These are phyloP conservation scores for Dilophus febrilis DNA, from an alignment of 2,888 invertebrate species.

Conservation along the genomic window DNA sequence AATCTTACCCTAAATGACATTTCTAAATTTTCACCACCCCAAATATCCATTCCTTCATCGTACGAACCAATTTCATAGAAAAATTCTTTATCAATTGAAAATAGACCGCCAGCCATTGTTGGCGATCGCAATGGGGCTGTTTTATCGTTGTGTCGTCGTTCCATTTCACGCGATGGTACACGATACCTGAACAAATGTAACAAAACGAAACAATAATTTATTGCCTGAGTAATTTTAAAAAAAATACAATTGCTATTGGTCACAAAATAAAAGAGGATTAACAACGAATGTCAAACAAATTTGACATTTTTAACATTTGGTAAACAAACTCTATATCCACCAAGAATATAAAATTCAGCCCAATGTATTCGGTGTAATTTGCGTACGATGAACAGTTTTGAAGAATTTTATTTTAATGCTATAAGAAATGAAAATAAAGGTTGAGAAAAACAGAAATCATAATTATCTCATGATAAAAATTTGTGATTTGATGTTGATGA, in stretches of 20 bases:
- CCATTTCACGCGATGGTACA: conserved; percentile 93
- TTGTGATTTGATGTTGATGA: too few relatives aligned
- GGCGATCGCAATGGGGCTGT: conserved; percentile 87
- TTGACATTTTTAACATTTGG: too few relatives aligned
- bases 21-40: conserved; percentile 54
- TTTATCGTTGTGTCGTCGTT: conserved; percentile 79
- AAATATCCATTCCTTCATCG: conserved; percentile 99
- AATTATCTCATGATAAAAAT: too few relatives aligned
- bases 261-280: too few relatives aligned
- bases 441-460: too few relatives aligned
- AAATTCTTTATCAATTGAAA: conserved; percentile 88
- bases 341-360: too few relatives aligned
- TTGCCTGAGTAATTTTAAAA: conserved; percentile 1
- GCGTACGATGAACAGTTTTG: too few relatives aligned
- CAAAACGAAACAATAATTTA: background rate
- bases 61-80: conserved; percentile 97
- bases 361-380: too few relatives aligned
- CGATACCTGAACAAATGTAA: conserved; percentile 81
- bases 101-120: conserved; percentile 95
- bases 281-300: conserved; percentile 1
- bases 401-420: too few relatives aligned
- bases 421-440: too few relatives aligned
- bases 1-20: conserved; percentile 34
- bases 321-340: too few relatives aligned
- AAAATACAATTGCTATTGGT: too few relatives aligned